Conservation (phyloP, 2,888 invertebrate species). For the Mesoligia furuncula region DNA sequence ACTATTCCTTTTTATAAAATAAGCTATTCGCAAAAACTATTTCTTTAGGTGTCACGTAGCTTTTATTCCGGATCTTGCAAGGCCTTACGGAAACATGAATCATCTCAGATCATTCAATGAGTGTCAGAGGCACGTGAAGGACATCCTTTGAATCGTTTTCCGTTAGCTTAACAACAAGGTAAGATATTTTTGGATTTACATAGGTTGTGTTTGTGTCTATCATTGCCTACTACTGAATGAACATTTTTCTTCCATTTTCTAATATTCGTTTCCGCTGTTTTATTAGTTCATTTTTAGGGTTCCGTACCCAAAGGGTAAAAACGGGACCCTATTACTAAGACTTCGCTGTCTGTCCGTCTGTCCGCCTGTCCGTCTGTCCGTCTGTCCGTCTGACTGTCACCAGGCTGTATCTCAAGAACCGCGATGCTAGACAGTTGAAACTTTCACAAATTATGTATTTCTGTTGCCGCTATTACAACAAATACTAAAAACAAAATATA, state of each 20-base stretch:
- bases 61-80: conserved; percentile 27
- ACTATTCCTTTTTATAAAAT: conserved; percentile 5
- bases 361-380: too few relatives aligned
- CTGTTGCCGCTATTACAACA: too few relatives aligned
- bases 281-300: not conserved
- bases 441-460: too few relatives aligned
- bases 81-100: conserved; percentile 28
- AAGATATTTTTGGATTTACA: not conserved
- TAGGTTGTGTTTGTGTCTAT: not conserved
- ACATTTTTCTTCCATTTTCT: not conserved
- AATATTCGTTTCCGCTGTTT: too few relatives aligned
- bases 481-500: too few relatives aligned
- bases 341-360: too few relatives aligned
- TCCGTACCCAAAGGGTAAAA: too few relatives aligned
- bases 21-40: not conserved
- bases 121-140: conserved; percentile 21
- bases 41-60: conserved; percentile 20
- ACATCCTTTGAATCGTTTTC: not conserved
- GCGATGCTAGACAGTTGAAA: too few relatives aligned
- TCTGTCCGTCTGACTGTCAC: too few relatives aligned
- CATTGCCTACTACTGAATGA: too few relatives aligned
- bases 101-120: conserved; percentile 23
- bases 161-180: conserved; percentile 17
- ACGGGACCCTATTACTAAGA: too few relatives aligned
- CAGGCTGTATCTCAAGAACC: too few relatives aligned